These are phyloP conservation scores for Caenorhabditis briggsae DNA, from an alignment of 1,140 invertebrate species.

Conservation along the genomic window DNA sequence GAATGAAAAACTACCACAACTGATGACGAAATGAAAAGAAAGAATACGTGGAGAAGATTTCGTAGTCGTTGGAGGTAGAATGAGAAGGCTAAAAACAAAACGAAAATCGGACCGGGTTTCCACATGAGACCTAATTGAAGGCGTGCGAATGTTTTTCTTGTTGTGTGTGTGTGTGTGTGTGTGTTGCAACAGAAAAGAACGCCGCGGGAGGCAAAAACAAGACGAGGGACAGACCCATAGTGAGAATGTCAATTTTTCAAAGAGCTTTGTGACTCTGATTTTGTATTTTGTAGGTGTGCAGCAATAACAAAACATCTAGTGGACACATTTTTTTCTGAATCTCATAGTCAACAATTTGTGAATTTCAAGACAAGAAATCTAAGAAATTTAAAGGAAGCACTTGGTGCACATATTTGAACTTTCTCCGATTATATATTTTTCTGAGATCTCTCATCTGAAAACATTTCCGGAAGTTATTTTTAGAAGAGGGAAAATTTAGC, in stretches of 20 bases:
- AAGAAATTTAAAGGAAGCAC: no score
- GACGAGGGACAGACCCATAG: neutral
- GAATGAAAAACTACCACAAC: conserved; percentile 23
- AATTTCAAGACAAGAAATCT: no score
- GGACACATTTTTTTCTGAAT: no score
- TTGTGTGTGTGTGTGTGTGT: neutral
- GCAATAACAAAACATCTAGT: neutral
- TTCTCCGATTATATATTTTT: neutral
- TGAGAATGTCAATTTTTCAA: conserved; percentile 43
- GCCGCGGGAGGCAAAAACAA: neutral
- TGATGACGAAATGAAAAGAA: neutral
- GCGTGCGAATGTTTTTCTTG: conserved; percentile 37
- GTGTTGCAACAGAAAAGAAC: neutral
- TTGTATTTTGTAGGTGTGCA: conserved; percentile 9
- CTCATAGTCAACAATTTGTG: neutral
- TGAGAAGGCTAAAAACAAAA: conserved; percentile 39
- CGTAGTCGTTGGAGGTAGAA: neutral
- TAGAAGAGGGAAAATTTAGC: neutral
- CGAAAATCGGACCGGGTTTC: conserved; percentile 48
- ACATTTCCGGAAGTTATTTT: neutral
- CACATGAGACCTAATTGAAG: conserved; percentile 49
- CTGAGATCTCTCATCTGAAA: neutral
- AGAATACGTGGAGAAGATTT: neutral
- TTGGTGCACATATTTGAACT: no score
- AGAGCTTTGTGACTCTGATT: neutral